Conservation (phyloP, 2,888 invertebrate genomes). For the Helicoverpa assulta region DNA sequence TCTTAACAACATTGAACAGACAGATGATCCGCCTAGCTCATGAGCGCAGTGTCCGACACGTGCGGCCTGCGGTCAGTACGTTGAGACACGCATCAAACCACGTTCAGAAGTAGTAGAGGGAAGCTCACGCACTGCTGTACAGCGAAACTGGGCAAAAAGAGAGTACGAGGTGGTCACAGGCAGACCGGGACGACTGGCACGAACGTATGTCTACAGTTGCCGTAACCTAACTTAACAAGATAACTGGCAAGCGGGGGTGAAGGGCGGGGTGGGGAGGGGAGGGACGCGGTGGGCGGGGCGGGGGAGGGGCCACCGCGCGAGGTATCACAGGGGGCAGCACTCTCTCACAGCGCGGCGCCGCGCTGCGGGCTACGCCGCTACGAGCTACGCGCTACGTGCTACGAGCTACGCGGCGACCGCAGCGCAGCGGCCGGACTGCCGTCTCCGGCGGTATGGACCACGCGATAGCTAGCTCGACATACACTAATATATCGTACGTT, state of each 20-base stretch:
- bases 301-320: slow-evolving; percentile 66
- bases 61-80: background rate
- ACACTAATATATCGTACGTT: slow-evolving; percentile 64
- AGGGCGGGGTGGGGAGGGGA: slow-evolving; percentile 22
- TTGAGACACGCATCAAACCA: background rate
- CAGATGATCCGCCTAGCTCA: background rate
- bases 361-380: slow-evolving; percentile 4
- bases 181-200: slow-evolving; percentile 24
- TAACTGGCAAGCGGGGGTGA: slow-evolving; percentile 50
- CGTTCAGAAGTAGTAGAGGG: slow-evolving; percentile 5
- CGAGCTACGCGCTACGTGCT: background rate
- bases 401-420: background rate
- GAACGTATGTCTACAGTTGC: slow-evolving; percentile 55
- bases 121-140: slow-evolving; percentile 24
- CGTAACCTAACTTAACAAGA: slow-evolving; percentile 54
- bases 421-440: slow-evolving; percentile 24
- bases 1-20: background rate
- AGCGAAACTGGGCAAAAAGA: slow-evolving; percentile 23
- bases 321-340: slow-evolving; percentile 81
- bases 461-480: slow-evolving; percentile 78
- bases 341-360: slow-evolving; percentile 32
- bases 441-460: slow-evolving; percentile 72
- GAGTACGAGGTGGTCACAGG: slow-evolving; percentile 19
- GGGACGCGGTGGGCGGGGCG: slow-evolving; percentile 46
- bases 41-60: background rate